phyloP scores from a whole-genome alignment of 1,140 invertebrate species.

The Bombus confusus region DNA sequence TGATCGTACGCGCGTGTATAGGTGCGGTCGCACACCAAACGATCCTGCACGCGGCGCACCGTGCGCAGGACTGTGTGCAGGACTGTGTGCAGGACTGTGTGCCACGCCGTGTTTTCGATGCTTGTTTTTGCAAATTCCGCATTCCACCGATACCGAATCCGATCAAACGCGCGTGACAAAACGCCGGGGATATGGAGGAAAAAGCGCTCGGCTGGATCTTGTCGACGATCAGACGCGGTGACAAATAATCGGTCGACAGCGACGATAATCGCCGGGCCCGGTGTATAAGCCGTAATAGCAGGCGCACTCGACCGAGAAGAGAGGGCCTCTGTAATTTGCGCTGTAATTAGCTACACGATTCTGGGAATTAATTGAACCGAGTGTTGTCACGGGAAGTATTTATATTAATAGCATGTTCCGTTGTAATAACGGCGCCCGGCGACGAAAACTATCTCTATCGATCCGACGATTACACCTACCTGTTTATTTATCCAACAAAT shows the following conservation, averaged over 20 bases:
- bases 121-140: constrained; percentile 52
- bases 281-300: constrained; percentile 28
- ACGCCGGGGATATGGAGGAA: constrained; percentile 34
- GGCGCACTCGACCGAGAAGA: constrained; percentile 33
- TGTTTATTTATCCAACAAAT: constrained; percentile 22
- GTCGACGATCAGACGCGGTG: constrained; percentile 41
- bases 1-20: neutral
- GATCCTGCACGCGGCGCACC: constrained; percentile 4
- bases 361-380: constrained; percentile 52
- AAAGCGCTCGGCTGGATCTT: constrained; percentile 45
- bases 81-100: neutral
- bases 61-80: neutral
- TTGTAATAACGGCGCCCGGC: constrained; percentile 7
- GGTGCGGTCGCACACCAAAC: constrained; percentile 34
- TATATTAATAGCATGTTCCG: constrained; percentile 41
- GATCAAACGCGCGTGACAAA: constrained; percentile 54
- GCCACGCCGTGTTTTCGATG: constrained; percentile 10
- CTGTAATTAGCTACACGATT: constrained; percentile 54
- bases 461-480: constrained; percentile 13
- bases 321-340: constrained; percentile 41
- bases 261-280: constrained; percentile 49
- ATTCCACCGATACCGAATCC: constrained; percentile 51
- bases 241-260: constrained; percentile 49
- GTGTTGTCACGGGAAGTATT: constrained; percentile 42
- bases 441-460: constrained; percentile 12